phyloP scores from a whole-genome alignment of 2,113 vertebrate species.

The Ptychochromis oligacanthus region DNA sequence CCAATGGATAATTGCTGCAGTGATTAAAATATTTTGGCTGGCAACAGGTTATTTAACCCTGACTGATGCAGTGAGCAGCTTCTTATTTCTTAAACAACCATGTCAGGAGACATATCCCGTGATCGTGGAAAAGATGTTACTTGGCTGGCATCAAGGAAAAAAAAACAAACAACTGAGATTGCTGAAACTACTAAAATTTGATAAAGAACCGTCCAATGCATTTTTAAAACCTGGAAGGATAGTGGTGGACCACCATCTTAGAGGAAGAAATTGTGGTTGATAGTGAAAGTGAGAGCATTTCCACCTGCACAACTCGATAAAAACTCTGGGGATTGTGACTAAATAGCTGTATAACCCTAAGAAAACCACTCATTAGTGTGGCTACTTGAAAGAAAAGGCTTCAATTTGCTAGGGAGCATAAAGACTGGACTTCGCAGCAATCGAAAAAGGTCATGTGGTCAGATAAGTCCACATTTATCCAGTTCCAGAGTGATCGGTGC shows the following conservation, averaged over 20 bases:
- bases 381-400: rapidly evolving
- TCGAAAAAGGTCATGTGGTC: neutral
- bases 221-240: too few species aligned
- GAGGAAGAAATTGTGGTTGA: too few species aligned
- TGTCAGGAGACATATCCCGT: neutral
- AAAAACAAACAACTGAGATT: neutral
- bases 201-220: too few species aligned
- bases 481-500: neutral
- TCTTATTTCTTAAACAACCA: neutral
- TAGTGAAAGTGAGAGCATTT: too few species aligned
- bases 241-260: too few species aligned
- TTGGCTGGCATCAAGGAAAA: rapidly evolving
- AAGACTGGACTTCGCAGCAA: neutral
- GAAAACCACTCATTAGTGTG: rapidly evolving
- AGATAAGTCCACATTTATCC: neutral
- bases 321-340: too few species aligned
- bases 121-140: neutral
- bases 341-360: too few species aligned
- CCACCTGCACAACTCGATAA: too few species aligned
- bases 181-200: neutral
- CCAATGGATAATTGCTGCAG: too few species aligned
- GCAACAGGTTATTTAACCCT: neutral
- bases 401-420: neutral
- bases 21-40: neutral
- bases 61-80: too few species aligned